Base-by-base conservation (phyloP, 2,113 vertebrate species). In the Dicerorhinus sumatrensis region DNA sequence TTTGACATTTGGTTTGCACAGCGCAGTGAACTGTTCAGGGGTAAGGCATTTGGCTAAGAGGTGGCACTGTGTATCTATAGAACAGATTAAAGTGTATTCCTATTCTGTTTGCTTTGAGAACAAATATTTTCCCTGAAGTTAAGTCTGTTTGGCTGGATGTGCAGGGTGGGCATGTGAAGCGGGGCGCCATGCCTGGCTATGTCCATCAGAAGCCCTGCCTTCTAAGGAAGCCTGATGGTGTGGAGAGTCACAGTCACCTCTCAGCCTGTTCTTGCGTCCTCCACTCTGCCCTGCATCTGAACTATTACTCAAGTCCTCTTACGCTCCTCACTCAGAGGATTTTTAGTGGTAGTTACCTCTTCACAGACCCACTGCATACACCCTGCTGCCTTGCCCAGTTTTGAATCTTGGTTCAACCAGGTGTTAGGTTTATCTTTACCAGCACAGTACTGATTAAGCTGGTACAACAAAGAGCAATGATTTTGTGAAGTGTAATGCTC, bases 31-130 rank as follows among this genome's bases (percentile, higher is more conserved):
- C 65, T 39, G 86, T 8, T 88, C 82, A 42, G 46, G 48, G 63
- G 31, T 21, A 21, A 87, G 89, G 92, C 31, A 21, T 69, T 56
- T 39, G 90, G 85, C 69, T 72, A 33, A 84, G 72, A 80, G 65
- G 84, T 10, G 1, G 70, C n/a, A 6, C 84, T 39, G 13, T 58
- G 84, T 73, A 73, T 62, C 95, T 65, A 25, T 2, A 73, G 62
- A 65, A 54, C 42, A 89, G 90, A 97, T 93, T 88, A 89, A 81
- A 75, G 39, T 54, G 39, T 84, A 36, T 62, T 81, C 51, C 12
- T 33, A 58, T 48, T 91, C 92, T 94, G 12, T 97, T 97, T 90
- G 93, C 81, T 97, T 70, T 67, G 93, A 94, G 80, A 90, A 48
- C 83, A 92, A 73, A 76, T 88, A 36, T 81, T 89, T 90, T 83